Evolutionary conservation across 2,888 invertebrate genomes (phyloP).

Genomic region (Perizoma flavofasciatum): DNA sequence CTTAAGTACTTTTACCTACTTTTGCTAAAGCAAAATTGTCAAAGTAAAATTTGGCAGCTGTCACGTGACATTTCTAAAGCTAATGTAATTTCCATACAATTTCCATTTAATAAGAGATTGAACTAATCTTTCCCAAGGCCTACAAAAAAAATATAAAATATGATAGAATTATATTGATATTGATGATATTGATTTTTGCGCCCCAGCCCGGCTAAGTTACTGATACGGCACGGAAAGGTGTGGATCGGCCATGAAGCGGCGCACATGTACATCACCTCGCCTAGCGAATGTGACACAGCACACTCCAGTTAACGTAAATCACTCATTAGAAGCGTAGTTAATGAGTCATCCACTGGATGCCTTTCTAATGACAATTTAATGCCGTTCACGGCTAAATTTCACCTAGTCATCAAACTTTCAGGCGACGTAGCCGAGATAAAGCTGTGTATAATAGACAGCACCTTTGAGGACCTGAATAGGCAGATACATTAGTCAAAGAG

Average conservation of each 20-base stretch:
- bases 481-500: conserved; percentile 59
- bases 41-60: no score
- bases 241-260: conserved; percentile 26
- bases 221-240: no score
- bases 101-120: no score
- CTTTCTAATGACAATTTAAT: conserved; percentile 76
- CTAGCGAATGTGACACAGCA: conserved; percentile 58
- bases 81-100: no score
- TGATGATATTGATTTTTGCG: no score
- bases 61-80: no score
- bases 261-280: conserved; percentile 56
- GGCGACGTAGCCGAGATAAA: conserved; percentile 54
- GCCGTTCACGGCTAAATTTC: conserved; percentile 70
- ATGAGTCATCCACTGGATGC: conserved; percentile 65
- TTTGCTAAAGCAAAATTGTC: no score
- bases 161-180: no score
- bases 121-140: no score
- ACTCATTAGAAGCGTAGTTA: conserved; percentile 69
- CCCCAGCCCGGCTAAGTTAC: no score
- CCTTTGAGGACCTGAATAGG: conserved; percentile 56
- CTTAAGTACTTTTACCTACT: no score
- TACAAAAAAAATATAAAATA: no score
- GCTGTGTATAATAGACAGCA: conserved; percentile 66
- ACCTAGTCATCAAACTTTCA: conserved; percentile 73
- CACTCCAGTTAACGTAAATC: conserved; percentile 72